Evolutionary conservation across 2,113 vertebrate genomes (phyloP).

Genomic region (Otis tarda): DNA sequence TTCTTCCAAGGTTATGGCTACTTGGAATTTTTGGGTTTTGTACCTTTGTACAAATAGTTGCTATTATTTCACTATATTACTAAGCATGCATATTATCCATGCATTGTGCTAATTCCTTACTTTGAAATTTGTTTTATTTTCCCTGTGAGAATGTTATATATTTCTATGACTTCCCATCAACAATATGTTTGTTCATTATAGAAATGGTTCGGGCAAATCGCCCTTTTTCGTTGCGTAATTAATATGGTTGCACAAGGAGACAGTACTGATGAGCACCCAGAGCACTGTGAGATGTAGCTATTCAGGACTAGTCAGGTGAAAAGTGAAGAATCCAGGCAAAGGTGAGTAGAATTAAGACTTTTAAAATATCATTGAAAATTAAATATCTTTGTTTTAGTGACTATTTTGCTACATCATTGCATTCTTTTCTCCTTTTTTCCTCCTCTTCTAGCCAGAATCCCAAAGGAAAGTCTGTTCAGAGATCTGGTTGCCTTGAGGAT

Average conservation of each 20-base stretch:
- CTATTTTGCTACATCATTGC: neutral
- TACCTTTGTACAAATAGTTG: neutral
- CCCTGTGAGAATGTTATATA: neutral
- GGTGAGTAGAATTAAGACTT: constrained; percentile 32
- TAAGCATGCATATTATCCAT: neutral
- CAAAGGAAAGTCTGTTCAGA: constrained; percentile 22
- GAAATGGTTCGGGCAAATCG: neutral
- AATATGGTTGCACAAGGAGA: neutral
- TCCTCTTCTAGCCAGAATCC: constrained; percentile 12
- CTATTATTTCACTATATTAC: neutral
- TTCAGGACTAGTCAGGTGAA: constrained; percentile 21
- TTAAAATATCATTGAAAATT: neutral
- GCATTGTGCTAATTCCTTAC: neutral
- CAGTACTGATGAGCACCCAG: neutral
- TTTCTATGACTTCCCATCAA: neutral
- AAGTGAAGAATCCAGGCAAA: constrained; percentile 27
- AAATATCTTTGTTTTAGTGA: neutral
- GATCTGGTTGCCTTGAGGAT: constrained; percentile 12
- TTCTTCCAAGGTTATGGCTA: neutral
- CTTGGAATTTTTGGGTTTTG: neutral
- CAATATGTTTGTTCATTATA: neutral
- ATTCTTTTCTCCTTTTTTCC: constrained; percentile 43
- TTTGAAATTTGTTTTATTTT: neutral
- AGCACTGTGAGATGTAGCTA: neutral
- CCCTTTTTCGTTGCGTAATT: neutral